Evolutionary conservation across 1,140 invertebrate genomes (phyloP), one percentile per base, ranked within the genome.

Genomic region (Phthorimaea operculella): DNA sequence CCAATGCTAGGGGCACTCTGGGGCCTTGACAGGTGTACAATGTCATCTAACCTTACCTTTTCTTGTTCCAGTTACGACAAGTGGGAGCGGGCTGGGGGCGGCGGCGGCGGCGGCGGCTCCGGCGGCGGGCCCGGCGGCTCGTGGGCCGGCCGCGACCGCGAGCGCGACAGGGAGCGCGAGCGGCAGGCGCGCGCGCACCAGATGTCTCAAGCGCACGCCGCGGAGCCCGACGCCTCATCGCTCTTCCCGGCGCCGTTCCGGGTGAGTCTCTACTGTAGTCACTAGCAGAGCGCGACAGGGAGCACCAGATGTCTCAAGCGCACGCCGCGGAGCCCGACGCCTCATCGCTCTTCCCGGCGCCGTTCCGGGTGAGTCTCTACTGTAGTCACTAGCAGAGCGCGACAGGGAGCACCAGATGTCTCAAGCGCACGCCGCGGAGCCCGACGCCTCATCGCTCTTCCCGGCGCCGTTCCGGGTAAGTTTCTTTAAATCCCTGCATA

Each of bases 271-370:
- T 16, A 15, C 8, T 15, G n/a, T 44, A 57, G 39, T n/a, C 34
- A n/a, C n/a, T n/a, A n/a, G n/a, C n/a, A n/a, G 68, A 77, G 54
- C 72, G 70, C 34, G 75, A 80, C 59, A 64, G 77, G 8, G 78
- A 81, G 62, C 74, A 78, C 71, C 79, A 83, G 60, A 80, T 83
- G 79, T 83, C 77, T 64, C 71, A 79, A 59, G 73, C 79, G 72
- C 77, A 80, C 68, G 72, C 77, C 67, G 66, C 80, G 58, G 80
- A 83, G 70, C 72, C 78, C 34, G 80, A 83, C 64, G 71, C 75
- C 70, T 79, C 80, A 56, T 76, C 80, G 50, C 76, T 83, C 51
- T 83, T 83, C 68, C 78, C 76, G 47, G 80, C 80, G 55, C 80
- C 78, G 1, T 63, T 79, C 52, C 74, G 74, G 66, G 80, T 80